Evolutionary conservation across 1,140 invertebrate genomes (phyloP).

Genomic region (Paraescarpia echinospica): DNA sequence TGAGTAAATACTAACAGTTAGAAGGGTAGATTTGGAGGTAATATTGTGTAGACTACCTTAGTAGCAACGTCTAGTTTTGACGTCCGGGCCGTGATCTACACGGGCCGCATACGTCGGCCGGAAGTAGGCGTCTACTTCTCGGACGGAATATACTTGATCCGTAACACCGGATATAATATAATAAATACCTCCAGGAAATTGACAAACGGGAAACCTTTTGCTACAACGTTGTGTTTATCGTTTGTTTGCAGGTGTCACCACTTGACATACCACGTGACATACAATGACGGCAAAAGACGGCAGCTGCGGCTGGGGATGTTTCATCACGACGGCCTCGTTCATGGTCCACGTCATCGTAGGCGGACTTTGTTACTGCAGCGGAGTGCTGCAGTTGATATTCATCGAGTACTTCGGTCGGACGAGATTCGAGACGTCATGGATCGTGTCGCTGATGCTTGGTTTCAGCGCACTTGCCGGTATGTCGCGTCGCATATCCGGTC

Average conservation of each 20-base stretch:
- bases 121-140: too few species aligned
- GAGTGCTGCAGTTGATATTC: neutral
- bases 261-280: neutral
- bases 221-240: neutral
- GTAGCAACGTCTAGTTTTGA: too few species aligned
- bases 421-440: conserved; percentile 23
- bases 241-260: neutral
- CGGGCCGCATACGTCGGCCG: too few species aligned
- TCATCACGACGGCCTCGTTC: neutral
- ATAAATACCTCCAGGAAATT: too few species aligned
- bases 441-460: conserved; percentile 9
- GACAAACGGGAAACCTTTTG: too few species aligned
- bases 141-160: too few species aligned
- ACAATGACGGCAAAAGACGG: neutral
- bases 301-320: neutral
- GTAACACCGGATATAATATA: too few species aligned
- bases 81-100: too few species aligned
- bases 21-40: too few species aligned
- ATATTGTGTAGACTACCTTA: too few species aligned
- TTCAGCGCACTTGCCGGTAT: conserved; percentile 21
- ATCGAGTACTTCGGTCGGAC: conserved; percentile 17
- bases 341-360: neutral
- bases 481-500: neutral
- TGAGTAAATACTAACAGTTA: too few species aligned
- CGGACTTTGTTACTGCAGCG: conserved; percentile 3